Percentiles rank a stretch among this genome's conserved stretches.
Evolutionary conservation across 2,888 invertebrate species (phyloP).

Genomic region (Philereme vetulata): DNA sequence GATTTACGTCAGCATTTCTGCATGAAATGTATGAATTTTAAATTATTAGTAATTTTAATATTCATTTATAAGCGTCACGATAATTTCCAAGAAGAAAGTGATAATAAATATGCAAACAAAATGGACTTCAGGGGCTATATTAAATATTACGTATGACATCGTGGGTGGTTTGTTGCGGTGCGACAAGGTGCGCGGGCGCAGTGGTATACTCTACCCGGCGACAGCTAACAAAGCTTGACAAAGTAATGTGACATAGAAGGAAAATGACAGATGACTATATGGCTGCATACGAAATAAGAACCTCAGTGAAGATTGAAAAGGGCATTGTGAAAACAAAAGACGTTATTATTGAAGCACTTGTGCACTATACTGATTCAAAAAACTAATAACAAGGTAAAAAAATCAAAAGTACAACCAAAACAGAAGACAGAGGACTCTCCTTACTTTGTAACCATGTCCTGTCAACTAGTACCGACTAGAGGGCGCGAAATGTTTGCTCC

Average conservation of each 20-base stretch:
- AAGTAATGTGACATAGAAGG: constrained; percentile 45
- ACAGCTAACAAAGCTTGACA: constrained; percentile 53
- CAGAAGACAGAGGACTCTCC: background rate
- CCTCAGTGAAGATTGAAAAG: constrained; percentile 3
- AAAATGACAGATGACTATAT: constrained; percentile 30
- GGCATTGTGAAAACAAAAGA: constrained; percentile 13
- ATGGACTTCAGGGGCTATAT: background rate
- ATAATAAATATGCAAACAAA: background rate
- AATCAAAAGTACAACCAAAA: background rate
- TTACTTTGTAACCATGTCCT: background rate
- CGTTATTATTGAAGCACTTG: constrained; percentile 18
- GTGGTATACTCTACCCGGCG: constrained; percentile 52
- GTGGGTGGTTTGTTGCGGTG: constrained; percentile 59
- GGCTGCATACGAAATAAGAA: constrained; percentile 6
- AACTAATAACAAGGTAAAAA: background rate
- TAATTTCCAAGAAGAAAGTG: background rate
- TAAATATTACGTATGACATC: constrained; percentile 32
- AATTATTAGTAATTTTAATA: background rate
- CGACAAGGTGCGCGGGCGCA: constrained; percentile 51
- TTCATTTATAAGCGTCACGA: background rate
- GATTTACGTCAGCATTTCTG: background rate
- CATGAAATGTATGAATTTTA: background rate
- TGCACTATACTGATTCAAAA: background rate
- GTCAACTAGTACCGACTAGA: too few species aligned
- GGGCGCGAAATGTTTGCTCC: too few species aligned